Evolutionary conservation across 2,888 invertebrate species (phyloP), one percentile per base, ranked within the genome.

Genomic region (Rhorus exstirpatorius): DNA sequence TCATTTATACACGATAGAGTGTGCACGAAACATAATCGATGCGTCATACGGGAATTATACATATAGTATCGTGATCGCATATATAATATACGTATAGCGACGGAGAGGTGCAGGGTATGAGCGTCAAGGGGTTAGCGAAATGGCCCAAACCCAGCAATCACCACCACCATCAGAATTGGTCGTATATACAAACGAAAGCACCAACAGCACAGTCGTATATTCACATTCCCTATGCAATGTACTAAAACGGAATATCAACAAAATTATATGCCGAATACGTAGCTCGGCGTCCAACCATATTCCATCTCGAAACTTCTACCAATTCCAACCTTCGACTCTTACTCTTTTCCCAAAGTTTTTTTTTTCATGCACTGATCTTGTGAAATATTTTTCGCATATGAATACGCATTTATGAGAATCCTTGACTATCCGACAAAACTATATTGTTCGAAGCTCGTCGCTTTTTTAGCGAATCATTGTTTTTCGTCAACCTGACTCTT

Each of bases 401-500:
- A 44, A 53, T 38, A 41, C 63, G 19, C 49, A 63, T 19, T 76
- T 55, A 26, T 58, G 19, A 53, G 61, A 21, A 81, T 72, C 60
- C 65, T 24, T 12, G 26, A 76, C n/a, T 38, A 3, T 14, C 44
- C 60, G 19, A 72, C 72, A 8, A 41, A 60, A 67, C 12, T n/a
- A n/a, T 74, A 65, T 81, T 61, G 60, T 74, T 67, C 31, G 53
- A 71, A 7, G 49, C 21, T 38, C 49, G 55, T 84, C 72, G 53
- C 7, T 38, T 53, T 55, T 68, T 80, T 65, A 46, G 21, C 71
- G 61, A 83, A 83, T 78, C 80, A 78, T 71, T 81, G 78, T 80
- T 81, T 79, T 81, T 83, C 58, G 7, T 26, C 31, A 71, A 58
- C 31, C 24, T 17, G 17, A 44, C 12, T 31, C 21, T 21, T 38